phyloP scores from a whole-genome alignment of 2,888 invertebrate genomes.

The Patella pellucida region DNA sequence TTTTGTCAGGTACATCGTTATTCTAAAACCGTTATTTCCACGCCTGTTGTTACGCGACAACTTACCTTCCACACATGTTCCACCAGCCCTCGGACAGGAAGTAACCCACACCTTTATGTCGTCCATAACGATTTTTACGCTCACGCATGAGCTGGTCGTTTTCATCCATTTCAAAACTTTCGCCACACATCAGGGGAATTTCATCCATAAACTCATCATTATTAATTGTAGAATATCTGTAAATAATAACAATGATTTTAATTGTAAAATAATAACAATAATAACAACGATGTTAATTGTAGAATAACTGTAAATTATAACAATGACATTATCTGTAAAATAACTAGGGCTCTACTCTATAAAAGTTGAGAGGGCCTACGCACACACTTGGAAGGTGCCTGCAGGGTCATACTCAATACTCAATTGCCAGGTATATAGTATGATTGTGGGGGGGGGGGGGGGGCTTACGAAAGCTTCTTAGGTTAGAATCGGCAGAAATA shows the following conservation, averaged over 20 bases:
- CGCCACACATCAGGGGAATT: conserved; percentile 67
- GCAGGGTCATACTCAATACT: too few relatives aligned
- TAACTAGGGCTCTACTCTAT: too few relatives aligned
- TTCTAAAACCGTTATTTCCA: too few relatives aligned
- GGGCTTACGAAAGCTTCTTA: too few relatives aligned
- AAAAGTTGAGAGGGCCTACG: too few relatives aligned
- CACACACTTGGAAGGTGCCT: too few relatives aligned
- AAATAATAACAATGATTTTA: neutral
- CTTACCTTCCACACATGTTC: conserved; percentile 60
- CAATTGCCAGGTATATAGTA: too few relatives aligned
- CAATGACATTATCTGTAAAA: neutral
- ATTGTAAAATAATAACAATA: too few relatives aligned
- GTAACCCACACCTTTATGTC: conserved; percentile 52
- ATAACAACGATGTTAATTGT: too few relatives aligned
- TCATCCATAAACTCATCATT: conserved; percentile 65
- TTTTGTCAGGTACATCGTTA: too few relatives aligned
- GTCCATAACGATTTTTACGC: conserved; percentile 54
- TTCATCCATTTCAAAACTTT: conserved; percentile 71
- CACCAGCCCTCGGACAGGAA: conserved; percentile 59
- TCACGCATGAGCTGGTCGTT: conserved; percentile 71
- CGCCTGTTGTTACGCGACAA: neutral
- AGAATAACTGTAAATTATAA: neutral
- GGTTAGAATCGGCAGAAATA: too few relatives aligned
- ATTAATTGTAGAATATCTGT: conserved; percentile 26
- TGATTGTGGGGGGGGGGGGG: too few relatives aligned